Evolutionary conservation across 2,888 invertebrate species (phyloP), one percentile per base, ranked within the genome.

Genomic region (Lepidocyrtinus sp.): DNA sequence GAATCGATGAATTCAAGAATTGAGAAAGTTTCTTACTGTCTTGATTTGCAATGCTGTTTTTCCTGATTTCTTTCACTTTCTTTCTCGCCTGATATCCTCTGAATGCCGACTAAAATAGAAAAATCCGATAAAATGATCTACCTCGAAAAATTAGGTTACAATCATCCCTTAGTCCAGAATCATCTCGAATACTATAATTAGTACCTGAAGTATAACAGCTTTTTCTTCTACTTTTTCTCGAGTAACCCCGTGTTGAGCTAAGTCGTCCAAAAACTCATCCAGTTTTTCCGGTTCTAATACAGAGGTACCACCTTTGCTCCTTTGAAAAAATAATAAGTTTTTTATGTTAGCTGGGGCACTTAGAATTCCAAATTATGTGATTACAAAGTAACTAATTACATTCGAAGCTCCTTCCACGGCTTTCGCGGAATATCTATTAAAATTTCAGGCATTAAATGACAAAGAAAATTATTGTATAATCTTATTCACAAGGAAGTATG

Each of bases 31-130:
- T 15, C 50, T 50, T 12, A 50, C 50, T 17, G 2, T 50, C 50
- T n/a, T n/a, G n/a, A 50, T 2, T 36, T 24, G 45, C 45, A 22
- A 9, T 15, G 70, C 24, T 61, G n/a, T n/a, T n/a, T 1, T 25
- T 27, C 36, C 36, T 65, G 15, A 68, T 19, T 12, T 67, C 68
- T 45, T 80, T 80, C 1, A 77, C 65, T 12, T 50, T 19, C 25
- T 79, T 81, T n/a, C 85, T 62, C 0, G 74, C 78, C n/a, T 64
- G 45, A 65, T 70, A 80, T 9, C 83, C 85, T 63, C 83, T 73
- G 36, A 75, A 85, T 1, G 82, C 82, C 12, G 83, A 24, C 81
- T 83, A 46, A 26, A 46, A 19, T 65, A 63, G 27, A 55, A 59
- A 26, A 26, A 2, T 9, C 1, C 22, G 36, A 22, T 24, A 50